Evolutionary conservation across 2,888 invertebrate genomes (phyloP), one percentile per base, ranked within the genome.

Genomic region (Phyllotreta cruciferae): DNA sequence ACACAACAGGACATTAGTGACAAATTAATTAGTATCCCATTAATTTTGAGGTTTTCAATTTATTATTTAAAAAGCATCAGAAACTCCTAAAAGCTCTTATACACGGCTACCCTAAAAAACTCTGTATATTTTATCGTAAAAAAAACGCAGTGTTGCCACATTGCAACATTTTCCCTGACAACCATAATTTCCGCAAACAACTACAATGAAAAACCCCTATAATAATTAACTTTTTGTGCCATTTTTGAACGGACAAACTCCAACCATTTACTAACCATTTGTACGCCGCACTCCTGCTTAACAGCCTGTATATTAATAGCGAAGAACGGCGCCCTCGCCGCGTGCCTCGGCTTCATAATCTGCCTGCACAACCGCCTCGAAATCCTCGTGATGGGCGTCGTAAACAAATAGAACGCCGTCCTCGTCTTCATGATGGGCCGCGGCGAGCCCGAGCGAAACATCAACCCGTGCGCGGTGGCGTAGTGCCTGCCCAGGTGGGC

Each of bases 371-470:
- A 85, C 68, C 94, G 86, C 66, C 97, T 88, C 60, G 96, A 95
- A 68, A 96, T 89, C 73, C 94, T 88, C 65, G 96, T 96, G 79
- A 94, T 86, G 63, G 94, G 90, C 76, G 96, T 95, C 60, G 94
- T 96, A 81, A 93, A 91, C 78, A 97, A 86, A 85, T 95, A 96
- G 85, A 98, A 97, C 65, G 97, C 96, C 71, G 96, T 95, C 77
- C 97, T 88, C 57, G 97, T 97, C 85, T 97, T 97, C 95, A 96
- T 95, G 49, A 97, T 94, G 56, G 97, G 96, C 61, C 96, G 87
- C 64, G 96, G 91, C 52, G 91, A 91, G 67, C 90, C 89, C 9
- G 90, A 85, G 70, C 90, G 84, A 75, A 93, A 87, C 61, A 90
- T 86, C 64, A 86, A 84, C 63, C 93, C 93, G 83, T 97, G 97